Conservation (phyloP, 2,113 vertebrate species). For the Leucosticte australis region DNA sequence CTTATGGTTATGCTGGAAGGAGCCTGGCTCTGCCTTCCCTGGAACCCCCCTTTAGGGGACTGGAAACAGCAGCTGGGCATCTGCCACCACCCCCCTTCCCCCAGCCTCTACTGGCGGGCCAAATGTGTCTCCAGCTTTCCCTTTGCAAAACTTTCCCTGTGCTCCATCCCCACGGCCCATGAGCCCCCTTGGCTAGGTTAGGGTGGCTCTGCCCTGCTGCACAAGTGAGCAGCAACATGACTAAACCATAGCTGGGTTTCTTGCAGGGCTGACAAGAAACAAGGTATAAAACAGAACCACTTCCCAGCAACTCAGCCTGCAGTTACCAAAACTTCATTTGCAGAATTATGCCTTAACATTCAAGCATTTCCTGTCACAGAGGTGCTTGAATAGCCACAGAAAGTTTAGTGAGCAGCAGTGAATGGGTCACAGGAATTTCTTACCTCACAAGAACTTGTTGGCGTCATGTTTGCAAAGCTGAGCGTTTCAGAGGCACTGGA, state of each 20-base stretch:
- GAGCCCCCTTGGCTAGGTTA: too few relatives aligned
- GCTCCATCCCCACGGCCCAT: rapidly evolving
- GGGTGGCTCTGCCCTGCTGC: background rate
- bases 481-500: background rate
- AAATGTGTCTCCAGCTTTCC: background rate
- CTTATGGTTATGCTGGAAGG: background rate
- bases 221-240: rapidly evolving
- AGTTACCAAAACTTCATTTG: background rate
- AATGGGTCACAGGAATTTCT: background rate
- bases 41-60: background rate
- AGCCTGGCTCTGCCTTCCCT: background rate
- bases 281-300: background rate
- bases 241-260: background rate
- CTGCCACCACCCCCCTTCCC: rapidly evolving
- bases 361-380: background rate
- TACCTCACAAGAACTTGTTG: background rate
- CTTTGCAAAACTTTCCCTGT: too few relatives aligned
- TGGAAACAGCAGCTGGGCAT: background rate
- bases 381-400: background rate
- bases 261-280: background rate
- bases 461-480: background rate
- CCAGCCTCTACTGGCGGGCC: background rate
- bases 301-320: background rate
- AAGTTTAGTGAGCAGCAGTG: background rate
- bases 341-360: background rate